phyloP scores from a whole-genome alignment of 2,797 vertebrate species.

The Euthynnus affinis region DNA sequence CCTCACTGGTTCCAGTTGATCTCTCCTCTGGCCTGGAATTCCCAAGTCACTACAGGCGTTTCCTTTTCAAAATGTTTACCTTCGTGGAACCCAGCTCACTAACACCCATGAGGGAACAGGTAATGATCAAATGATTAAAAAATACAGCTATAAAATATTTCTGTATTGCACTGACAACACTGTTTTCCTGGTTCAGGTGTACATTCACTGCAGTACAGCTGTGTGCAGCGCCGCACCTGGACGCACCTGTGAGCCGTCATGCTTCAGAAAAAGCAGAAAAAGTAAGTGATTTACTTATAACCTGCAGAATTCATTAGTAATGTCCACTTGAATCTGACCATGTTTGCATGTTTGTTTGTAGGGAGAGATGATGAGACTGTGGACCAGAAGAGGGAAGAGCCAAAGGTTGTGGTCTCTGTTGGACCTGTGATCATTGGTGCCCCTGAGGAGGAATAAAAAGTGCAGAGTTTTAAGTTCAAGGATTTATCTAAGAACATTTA shows the following conservation, averaged over 20 bases:
- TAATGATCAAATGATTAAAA: slow-evolving; percentile 8
- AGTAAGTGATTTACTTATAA: slow-evolving; percentile 61
- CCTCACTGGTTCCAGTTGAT: slow-evolving; percentile 66
- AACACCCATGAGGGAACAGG: slow-evolving; percentile 36
- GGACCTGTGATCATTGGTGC: slow-evolving; percentile 37
- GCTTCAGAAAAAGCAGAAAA: slow-evolving; percentile 66
- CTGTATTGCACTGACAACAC: slow-evolving; percentile 12
- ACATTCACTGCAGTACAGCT: slow-evolving; percentile 81
- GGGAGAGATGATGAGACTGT: slow-evolving; percentile 53
- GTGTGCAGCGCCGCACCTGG: slow-evolving; percentile 61
- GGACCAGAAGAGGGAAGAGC: neutral
- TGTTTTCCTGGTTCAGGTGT: slow-evolving; percentile 66
- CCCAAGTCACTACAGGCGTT: slow-evolving; percentile 74
- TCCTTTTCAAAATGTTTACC: slow-evolving; percentile 81
- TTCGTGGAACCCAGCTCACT: slow-evolving; percentile 69
- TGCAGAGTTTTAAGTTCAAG: neutral
- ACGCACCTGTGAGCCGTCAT: slow-evolving; percentile 54
- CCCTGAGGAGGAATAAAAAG: neutral
- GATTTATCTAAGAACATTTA: neutral
- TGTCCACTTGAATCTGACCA: slow-evolving; percentile 21
- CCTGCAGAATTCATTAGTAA: slow-evolving; percentile 6
- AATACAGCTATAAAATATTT: neutral
- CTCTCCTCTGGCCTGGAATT: slow-evolving; percentile 41
- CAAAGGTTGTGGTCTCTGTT: slow-evolving; percentile 50
- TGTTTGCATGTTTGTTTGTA: slow-evolving; percentile 50